Evolutionary conservation across 2,888 invertebrate genomes (phyloP).

Genomic region (Escarpia spicata): DNA sequence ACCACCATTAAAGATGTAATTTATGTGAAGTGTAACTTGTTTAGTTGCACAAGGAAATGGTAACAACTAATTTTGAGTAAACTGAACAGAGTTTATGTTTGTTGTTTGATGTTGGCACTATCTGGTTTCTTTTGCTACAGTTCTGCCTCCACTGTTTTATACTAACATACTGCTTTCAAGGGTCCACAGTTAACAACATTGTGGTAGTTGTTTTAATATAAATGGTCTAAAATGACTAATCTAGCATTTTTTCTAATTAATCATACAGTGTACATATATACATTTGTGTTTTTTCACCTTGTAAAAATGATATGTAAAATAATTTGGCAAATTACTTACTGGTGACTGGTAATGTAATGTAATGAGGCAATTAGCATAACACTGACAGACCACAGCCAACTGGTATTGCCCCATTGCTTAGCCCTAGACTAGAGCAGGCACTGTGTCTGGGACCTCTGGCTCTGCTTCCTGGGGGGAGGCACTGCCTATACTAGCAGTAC

Average conservation of each 20-base stretch:
- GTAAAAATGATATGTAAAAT: background rate
- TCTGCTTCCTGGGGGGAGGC: no score
- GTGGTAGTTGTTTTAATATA: no score
- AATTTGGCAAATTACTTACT: background rate
- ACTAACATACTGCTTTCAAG: background rate
- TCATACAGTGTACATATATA: background rate
- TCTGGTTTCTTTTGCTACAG: no score
- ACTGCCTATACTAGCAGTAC: no score
- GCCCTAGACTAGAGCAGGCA: no score
- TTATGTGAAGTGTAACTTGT: background rate
- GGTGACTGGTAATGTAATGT: background rate
- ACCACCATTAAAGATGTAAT: background rate
- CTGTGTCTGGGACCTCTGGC: no score
- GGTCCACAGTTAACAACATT: no score
- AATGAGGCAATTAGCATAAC: background rate
- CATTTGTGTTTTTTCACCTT: background rate
- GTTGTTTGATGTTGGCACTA: no score
- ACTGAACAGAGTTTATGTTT: background rate
- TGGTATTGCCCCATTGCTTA: no score
- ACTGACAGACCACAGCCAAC: background rate
- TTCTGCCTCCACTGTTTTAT: background rate
- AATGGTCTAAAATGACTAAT: no score
- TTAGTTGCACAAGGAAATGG: background rate
- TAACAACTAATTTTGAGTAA: background rate
- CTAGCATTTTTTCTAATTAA: no score